Evolutionary conservation across 2,113 vertebrate genomes (phyloP).

Genomic region (Oryzias curvinotus): DNA sequence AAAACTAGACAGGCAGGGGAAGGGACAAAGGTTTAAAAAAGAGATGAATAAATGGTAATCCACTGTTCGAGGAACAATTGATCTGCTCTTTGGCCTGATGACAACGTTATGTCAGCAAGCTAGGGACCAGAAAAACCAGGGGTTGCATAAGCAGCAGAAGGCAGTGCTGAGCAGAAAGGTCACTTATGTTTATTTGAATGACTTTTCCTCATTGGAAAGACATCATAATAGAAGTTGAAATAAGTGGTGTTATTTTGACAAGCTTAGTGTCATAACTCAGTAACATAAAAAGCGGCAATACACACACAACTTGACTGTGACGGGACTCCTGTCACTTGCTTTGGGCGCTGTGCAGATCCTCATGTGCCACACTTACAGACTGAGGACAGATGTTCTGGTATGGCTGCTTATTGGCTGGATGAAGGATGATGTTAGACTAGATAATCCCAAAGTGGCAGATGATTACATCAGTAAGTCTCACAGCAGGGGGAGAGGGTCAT

Average conservation of each 20-base stretch:
- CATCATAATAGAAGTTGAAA: neutral
- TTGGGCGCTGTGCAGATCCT: slow-evolving; percentile 11
- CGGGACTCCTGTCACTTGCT: slow-evolving; percentile 42
- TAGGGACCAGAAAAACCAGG: slow-evolving; percentile 45
- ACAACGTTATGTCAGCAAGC: slow-evolving; percentile 73
- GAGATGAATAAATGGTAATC: slow-evolving; percentile 70
- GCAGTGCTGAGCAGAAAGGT: slow-evolving; percentile 25
- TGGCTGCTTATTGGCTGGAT: slow-evolving; percentile 56
- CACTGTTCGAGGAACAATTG: slow-evolving; percentile 75
- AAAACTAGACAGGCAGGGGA: slow-evolving; percentile 67
- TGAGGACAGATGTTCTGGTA: slow-evolving; percentile 55
- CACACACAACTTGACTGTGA: slow-evolving; percentile 24
- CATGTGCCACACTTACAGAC: slow-evolving; percentile 27
- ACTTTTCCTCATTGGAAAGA: slow-evolving; percentile 19
- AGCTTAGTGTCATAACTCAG: too few species aligned
- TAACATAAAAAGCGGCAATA: neutral
- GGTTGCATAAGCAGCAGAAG: slow-evolving; percentile 62
- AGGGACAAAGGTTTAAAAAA: slow-evolving; percentile 66
- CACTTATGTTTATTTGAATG: slow-evolving; percentile 37
- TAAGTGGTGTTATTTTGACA: too few species aligned
- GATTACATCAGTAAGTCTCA: slow-evolving; percentile 49
- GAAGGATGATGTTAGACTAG: slow-evolving; percentile 33
- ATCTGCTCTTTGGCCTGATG: slow-evolving; percentile 68
- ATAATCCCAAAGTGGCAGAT: slow-evolving; percentile 55
- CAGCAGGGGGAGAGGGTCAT: slow-evolving; percentile 43